Evolutionary conservation across 2,113 vertebrate species (phyloP).

Genomic region (Cyphomyrus discorhynchus): DNA sequence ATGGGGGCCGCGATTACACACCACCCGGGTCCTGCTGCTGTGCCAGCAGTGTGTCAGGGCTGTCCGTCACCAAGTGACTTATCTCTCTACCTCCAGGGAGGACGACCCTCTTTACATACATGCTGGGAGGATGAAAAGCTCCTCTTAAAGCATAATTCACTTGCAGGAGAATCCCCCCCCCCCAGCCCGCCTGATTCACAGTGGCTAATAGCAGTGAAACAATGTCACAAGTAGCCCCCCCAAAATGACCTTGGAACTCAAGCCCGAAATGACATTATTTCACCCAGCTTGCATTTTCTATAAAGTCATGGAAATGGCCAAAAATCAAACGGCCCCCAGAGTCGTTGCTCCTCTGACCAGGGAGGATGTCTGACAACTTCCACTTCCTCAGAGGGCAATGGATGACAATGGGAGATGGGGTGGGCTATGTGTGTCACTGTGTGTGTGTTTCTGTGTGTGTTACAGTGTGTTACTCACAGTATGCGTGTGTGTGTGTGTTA

Average conservation of each 20-base stretch:
- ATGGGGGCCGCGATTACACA: conserved; percentile 9
- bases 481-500: no score
- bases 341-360: neutral
- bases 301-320: neutral
- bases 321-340: neutral
- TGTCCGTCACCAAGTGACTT: neutral
- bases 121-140: neutral
- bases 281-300: neutral
- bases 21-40: neutral
- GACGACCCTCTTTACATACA: neutral
- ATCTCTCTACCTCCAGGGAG: conserved; percentile 1
- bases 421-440: neutral
- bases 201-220: neutral
- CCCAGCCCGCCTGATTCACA: neutral
- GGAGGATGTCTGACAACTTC: neutral
- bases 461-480: no score
- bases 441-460: neutral
- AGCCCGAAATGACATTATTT: neutral
- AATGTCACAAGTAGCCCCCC: neutral
- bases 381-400: neutral
- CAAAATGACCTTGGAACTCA: conserved; percentile 6
- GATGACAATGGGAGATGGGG: neutral
- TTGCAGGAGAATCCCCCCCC: neutral
- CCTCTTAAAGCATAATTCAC: neutral
- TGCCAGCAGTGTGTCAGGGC: neutral